Evolutionary conservation across 2,113 vertebrate genomes (phyloP), one percentile per base, ranked within the genome.

Genomic region (Acanthisitta chloris): DNA sequence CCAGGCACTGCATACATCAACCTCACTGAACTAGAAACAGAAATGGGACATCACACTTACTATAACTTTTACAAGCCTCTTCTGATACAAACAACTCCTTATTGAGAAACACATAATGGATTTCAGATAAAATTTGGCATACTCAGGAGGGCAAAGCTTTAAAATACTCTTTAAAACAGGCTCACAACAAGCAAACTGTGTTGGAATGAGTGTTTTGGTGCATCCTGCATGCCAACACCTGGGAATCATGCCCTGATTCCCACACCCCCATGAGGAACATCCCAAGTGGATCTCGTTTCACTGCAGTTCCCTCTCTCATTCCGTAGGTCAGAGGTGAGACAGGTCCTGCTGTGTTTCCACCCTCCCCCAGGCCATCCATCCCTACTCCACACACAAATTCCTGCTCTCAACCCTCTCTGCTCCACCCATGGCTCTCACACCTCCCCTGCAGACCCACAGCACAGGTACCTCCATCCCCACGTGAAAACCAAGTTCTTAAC

Each of bases 321-420:
- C 3, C 8, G 1, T 2, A 3, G 34, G 9, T 14, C 38, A 14
- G 9, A 7, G 23, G 9, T 1, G 8, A 58, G 59, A 0, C 25
- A 6, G 61, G 21, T 5, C 86, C 42, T 7, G 4, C 65, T 0
- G 70, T 0, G 10, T 4, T 34, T 19, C 7, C 83, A 24, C 7
- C 40, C 2, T n/a, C 28, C 42, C 0, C 43, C 5, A 6, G 31
- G 9, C 23, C 59, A 16, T 3, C 46, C 58, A 12, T 5, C 80
- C 66, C 57, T 1, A 48, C 54, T 10, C 71, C 38, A 7, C 62
- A 1, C 25, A 3, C 5, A 1, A 5, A 2, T 6, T 51, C 59
- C 24, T 1, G 16, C 66, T 40, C 29, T 1, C 34, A 20, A 3
- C 73, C 48, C 17, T 6, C 4, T 1, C 51, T 12, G 34, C 54